A percentile compares a stretch with the other conserved stretches of the same genome.
phyloP scores from a whole-genome alignment of 2,888 invertebrate genomes.

The Malacosoma neustria region DNA sequence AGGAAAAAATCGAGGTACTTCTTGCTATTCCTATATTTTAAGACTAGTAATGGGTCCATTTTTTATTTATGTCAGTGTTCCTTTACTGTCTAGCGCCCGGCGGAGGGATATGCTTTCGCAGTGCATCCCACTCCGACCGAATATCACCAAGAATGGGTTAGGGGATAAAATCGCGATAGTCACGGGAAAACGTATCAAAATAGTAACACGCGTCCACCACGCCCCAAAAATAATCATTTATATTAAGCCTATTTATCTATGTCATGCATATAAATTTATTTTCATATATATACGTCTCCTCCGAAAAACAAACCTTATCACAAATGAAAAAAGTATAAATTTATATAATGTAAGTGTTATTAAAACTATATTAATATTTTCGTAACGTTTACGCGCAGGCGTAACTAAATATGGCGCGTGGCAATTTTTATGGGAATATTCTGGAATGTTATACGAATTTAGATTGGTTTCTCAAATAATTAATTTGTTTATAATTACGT shows the following conservation, averaged over 20 bases:
- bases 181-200: constrained; percentile 67
- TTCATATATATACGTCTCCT: too few species aligned
- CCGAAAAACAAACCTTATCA: constrained; percentile 2
- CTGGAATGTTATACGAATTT: not conserved
- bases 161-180: constrained; percentile 18
- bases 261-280: constrained; percentile 18
- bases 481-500: constrained; percentile 10
- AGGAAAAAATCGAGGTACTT: too few species aligned
- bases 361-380: constrained; percentile 3
- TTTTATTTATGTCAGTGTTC: too few species aligned
- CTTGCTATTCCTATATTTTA: too few species aligned
- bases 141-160: too few species aligned
- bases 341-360: not conserved
- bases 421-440: constrained; percentile 57
- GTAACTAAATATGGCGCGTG: constrained; percentile 58
- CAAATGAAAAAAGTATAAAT: constrained; percentile 2
- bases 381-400: constrained; percentile 15
- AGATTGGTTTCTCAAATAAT: constrained; percentile 3
- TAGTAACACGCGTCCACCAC: constrained; percentile 48
- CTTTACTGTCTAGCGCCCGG: too few species aligned
- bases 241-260: constrained; percentile 22
- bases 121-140: too few species aligned
- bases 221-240: constrained; percentile 45
- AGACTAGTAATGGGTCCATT: too few species aligned
- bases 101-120: too few species aligned